A percentile compares a stretch with the other conserved stretches of the same genome.
Evolutionary conservation across 2,888 invertebrate genomes (phyloP).

Genomic region (Habroteleia sp.): DNA sequence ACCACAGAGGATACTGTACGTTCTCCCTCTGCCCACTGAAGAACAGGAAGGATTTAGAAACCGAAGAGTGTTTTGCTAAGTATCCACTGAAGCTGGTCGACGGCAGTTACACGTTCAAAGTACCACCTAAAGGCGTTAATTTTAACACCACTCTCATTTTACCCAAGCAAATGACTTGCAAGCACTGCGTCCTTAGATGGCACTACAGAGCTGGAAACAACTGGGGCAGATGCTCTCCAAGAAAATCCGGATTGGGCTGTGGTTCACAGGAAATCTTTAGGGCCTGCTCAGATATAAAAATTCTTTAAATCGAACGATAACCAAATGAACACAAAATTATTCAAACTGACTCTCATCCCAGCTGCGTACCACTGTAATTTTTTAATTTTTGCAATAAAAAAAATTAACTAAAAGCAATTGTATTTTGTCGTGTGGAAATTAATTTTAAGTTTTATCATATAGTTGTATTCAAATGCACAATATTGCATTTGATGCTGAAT

Average conservation of each 20-base stretch:
- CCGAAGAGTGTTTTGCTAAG: conserved; percentile 37
- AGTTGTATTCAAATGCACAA: too few species aligned
- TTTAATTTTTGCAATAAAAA: too few species aligned
- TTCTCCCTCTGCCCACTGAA: conserved; percentile 34
- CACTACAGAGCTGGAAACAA: conserved; percentile 82
- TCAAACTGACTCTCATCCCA: too few species aligned
- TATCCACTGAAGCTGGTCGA: conserved; percentile 19
- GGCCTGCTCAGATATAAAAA: conserved; percentile 81
- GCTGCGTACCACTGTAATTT: too few species aligned
- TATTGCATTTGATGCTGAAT: too few species aligned
- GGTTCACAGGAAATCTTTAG: conserved; percentile 82
- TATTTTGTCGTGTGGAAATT: too few species aligned
- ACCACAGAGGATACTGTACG: conserved; percentile 24
- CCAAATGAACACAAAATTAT: too few species aligned
- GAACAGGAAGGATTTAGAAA: conserved; percentile 19
- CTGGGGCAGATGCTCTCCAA: conserved; percentile 80
- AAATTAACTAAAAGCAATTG: too few species aligned
- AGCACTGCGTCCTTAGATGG: conserved; percentile 83
- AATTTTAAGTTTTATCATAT: too few species aligned
- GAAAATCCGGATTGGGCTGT: conserved; percentile 79
- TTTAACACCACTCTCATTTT: conserved; percentile 67
- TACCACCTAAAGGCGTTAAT: conserved; percentile 1
- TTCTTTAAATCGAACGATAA: not conserved
- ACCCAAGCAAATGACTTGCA: conserved; percentile 81
- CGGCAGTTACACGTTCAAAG: conserved; percentile 9